A percentile compares a stretch with the other conserved stretches of the same genome.
Evolutionary conservation across 1,140 invertebrate genomes (phyloP).

Genomic region (Ceratoteleas bidentatus): DNA sequence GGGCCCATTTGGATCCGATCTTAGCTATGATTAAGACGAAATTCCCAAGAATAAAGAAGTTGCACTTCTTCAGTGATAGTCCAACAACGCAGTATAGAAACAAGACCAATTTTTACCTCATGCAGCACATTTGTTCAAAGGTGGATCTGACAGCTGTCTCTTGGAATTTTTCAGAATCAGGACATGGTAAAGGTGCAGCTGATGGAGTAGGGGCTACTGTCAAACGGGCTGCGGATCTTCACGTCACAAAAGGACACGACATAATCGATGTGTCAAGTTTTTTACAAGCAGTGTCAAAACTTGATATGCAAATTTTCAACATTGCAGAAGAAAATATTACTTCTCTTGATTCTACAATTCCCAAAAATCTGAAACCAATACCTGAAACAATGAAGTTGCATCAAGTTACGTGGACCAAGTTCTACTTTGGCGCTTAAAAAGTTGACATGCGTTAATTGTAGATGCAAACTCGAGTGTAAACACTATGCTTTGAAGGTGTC

Average conservation of each 20-base stretch:
- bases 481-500: too few relatives aligned
- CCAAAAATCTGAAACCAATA: not conserved
- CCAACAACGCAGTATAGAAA: slow-evolving; percentile 24
- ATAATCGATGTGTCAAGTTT: slow-evolving; percentile 11
- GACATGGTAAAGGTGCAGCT: slow-evolving; percentile 39
- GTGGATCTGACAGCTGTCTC: not conserved
- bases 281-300: not conserved
- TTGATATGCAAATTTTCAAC: not conserved
- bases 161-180: slow-evolving; percentile 37
- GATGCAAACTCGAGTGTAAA: not conserved
- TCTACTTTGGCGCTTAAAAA: not conserved
- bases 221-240: slow-evolving; percentile 32
- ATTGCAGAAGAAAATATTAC: not conserved
- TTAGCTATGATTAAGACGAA: not conserved
- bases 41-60: not conserved
- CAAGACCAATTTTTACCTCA: slow-evolving; percentile 14
- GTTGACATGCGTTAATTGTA: not conserved
- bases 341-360: not conserved
- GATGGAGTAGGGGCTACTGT: slow-evolving; percentile 31
- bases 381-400: slow-evolving; percentile 5
- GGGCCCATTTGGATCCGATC: slow-evolving; percentile 1
- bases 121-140: not conserved
- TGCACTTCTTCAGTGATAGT: slow-evolving; percentile 18
- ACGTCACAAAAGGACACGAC: slow-evolving; percentile 22
- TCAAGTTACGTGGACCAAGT: not conserved